Base-by-base conservation (phyloP, 92 coral and sea anemone genomes). In the Actinernus sp. region DNA sequence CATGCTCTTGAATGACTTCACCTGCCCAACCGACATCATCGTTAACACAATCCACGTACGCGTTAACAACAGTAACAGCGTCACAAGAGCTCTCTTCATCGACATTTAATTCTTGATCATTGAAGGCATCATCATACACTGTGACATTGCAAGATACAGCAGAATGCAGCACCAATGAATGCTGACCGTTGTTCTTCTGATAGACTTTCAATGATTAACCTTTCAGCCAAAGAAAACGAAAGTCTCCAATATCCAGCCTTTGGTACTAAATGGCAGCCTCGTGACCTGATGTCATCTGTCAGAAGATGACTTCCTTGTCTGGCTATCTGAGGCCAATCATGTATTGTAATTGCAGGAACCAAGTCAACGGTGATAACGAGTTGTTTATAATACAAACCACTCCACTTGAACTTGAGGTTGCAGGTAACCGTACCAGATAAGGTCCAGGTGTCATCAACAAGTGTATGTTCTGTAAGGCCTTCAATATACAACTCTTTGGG, bases 241-340 rank as follows among this genome's bases (percentile, higher is more conserved):
- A 76, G 84, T 26, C 84, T 77, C 84, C 84, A 76, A 27, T 56
- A 66, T 1, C 84, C 84, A 21, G 54, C 14, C 37, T 76, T 76
- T 14, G 84, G 48, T 27, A 76, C 84, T 43, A 76, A 48, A 50
- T 66, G 84, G 6, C 84, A 76, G 16, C 77, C 84, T 3, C 19
- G 63, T 2, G 68, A 57, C 31, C 10, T 65, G n/a, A 76, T 56
- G 18, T 76, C 75, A 1, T 57, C 76, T 6, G 84, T 57, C 51
- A 76, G 29, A 14, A 66, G 41, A 24, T 6, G 11, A 22, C 76
- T 22, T 17, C 8, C 53, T 29, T 57, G 31, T n/a, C 76, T 54
- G n/a, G 69, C 76, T 11, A 49, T 30, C 24, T 4, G 50, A 17
- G 76, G 84, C 76, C 76, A 76, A 5, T 47, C 25, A 5, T 11